Percentiles rank a stretch among this genome's conserved stretches.
These are phyloP conservation scores for Enteromius thamalakanensis DNA, from an alignment of 2,797 vertebrate genomes.

Conservation along the genomic window DNA sequence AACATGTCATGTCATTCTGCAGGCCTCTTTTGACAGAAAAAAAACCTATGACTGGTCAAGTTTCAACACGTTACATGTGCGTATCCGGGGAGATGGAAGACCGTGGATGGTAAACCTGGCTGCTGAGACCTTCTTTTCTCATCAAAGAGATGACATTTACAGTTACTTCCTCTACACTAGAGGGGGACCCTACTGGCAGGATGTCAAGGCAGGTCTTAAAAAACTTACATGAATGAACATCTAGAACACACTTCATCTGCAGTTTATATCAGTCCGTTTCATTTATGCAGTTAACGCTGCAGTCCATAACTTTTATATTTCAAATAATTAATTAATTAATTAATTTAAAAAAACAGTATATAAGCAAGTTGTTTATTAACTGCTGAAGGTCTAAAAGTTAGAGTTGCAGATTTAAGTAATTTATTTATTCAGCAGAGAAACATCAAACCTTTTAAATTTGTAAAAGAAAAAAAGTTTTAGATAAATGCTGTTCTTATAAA, in stretches of 20 bases:
- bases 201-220: conserved; percentile 82
- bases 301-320: too few species aligned
- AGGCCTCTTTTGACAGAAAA: conserved; percentile 87
- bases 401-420: too few species aligned
- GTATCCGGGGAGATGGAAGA: conserved; percentile 92
- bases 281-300: too few species aligned
- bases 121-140: conserved; percentile 80
- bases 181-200: conserved; percentile 97
- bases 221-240: not conserved
- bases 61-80: conserved; percentile 89
- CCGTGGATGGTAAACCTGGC: conserved; percentile 94
- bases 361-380: too few species aligned
- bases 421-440: not conserved
- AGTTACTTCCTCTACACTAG: conserved; percentile 93
- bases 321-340: too few species aligned
- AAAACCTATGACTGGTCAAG: conserved; percentile 84
- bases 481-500: not conserved
- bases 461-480: not conserved
- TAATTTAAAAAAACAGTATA: too few species aligned
- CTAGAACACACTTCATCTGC: not conserved
- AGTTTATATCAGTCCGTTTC: not conserved
- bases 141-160: conserved; percentile 88
- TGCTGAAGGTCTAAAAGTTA: too few species aligned
- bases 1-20: not conserved
- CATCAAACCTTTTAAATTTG: not conserved